Evolutionary conservation across 2,113 vertebrate species (phyloP).

Genomic region (Halichoerus grypus): DNA sequence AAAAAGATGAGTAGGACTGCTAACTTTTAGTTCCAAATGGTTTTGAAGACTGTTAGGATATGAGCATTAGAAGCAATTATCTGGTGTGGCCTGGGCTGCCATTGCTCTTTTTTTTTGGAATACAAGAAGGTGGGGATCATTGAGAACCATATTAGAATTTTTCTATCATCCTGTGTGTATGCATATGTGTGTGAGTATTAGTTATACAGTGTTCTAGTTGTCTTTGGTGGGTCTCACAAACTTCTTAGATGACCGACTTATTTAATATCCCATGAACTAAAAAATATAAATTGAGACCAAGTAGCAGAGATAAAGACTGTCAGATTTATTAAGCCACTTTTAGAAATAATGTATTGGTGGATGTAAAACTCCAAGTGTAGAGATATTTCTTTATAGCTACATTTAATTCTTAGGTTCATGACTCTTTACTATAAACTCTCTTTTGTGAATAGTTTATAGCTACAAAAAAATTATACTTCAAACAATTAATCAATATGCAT

Average conservation of each 20-base stretch:
- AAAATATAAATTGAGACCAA: background rate
- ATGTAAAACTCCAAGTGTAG: background rate
- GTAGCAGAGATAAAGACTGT: background rate
- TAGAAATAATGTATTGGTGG: background rate
- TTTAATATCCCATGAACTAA: background rate
- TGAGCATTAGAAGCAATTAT: background rate
- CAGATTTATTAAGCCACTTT: background rate
- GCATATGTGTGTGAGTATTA: background rate
- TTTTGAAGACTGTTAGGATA: background rate
- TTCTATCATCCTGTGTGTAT: background rate
- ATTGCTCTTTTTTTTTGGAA: background rate
- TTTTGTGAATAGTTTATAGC: background rate
- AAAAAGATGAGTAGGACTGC: background rate
- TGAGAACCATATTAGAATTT: background rate
- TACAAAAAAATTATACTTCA: background rate
- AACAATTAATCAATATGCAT: background rate
- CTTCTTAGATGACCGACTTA: background rate
- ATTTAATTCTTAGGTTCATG: background rate
- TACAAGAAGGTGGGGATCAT: background rate
- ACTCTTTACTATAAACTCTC: background rate
- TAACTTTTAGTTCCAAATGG: background rate
- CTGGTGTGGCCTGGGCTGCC: fast-evolving
- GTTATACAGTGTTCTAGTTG: background rate
- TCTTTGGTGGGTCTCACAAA: background rate
- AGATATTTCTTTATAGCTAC: background rate